Conservation (phyloP, 1,140 invertebrate species). For the Euwallacea fornicatus region DNA sequence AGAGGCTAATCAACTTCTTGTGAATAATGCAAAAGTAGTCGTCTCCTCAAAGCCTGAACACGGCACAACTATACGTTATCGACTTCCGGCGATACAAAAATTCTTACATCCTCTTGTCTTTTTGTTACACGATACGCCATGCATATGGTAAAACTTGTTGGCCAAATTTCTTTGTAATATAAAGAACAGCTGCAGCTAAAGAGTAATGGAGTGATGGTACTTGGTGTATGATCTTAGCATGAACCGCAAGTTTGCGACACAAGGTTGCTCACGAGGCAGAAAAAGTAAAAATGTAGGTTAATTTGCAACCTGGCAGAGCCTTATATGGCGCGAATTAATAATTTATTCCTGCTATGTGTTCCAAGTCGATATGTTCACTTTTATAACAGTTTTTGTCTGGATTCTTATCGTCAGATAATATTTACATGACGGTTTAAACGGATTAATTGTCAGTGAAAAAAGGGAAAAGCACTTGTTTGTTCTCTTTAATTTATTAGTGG, state of each 20-base stretch:
- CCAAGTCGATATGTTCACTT: background rate
- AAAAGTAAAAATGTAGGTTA: constrained; percentile 28
- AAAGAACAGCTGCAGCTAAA: background rate
- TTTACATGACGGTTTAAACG: background rate
- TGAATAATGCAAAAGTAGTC: too few species aligned
- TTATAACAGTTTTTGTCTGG: background rate
- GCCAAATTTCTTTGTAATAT: background rate
- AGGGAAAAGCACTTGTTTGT: background rate
- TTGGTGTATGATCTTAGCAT: background rate
- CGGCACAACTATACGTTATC: background rate
- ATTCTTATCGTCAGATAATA: background rate
- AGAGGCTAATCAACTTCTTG: too few species aligned
- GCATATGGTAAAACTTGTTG: background rate
- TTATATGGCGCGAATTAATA: constrained; percentile 20
- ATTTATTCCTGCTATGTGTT: background rate
- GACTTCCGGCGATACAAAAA: background rate
- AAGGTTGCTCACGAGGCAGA: constrained; percentile 9
- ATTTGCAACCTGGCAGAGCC: constrained; percentile 26
- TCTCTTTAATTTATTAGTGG: background rate
- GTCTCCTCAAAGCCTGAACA: background rate
- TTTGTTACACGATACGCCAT: background rate
- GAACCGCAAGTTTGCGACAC: background rate
- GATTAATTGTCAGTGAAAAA: background rate
- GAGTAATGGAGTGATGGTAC: background rate
- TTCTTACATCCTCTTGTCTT: background rate